Evolutionary conservation across 2,113 vertebrate species (phyloP).

Genomic region (Elgaria multicarinata): DNA sequence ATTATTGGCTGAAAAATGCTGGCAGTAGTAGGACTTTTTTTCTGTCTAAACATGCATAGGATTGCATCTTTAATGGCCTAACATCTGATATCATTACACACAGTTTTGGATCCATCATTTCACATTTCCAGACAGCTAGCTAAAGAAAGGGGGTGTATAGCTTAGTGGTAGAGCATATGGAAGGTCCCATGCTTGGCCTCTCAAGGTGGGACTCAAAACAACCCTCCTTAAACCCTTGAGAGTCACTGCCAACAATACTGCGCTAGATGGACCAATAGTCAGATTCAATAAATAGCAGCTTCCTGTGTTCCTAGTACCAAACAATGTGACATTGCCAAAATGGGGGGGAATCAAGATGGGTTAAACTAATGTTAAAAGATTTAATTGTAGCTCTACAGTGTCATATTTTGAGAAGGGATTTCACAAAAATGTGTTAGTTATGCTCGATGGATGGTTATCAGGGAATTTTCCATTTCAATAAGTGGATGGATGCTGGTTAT

Average conservation of each 20-base stretch:
- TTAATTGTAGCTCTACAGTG: neutral
- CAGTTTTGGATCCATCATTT: neutral
- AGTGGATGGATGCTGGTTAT: neutral
- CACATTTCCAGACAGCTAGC: neutral
- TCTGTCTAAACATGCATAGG: neutral
- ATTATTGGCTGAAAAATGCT: too few relatives aligned
- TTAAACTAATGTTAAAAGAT: neutral
- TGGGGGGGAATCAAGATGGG: neutral
- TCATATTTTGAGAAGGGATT: neutral
- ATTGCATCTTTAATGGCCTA: neutral
- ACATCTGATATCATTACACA: slow-evolving; percentile 14
- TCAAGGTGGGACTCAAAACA: too few relatives aligned
- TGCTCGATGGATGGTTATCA: neutral
- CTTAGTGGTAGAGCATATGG: too few relatives aligned
- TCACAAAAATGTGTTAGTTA: neutral
- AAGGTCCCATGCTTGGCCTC: too few relatives aligned
- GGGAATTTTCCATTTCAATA: neutral
- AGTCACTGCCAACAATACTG: too few relatives aligned
- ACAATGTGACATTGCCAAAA: neutral
- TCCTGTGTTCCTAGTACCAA: neutral
- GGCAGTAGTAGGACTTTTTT: too few relatives aligned
- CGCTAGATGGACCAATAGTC: too few relatives aligned
- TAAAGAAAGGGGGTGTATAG: too few relatives aligned
- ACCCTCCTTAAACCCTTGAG: too few relatives aligned
- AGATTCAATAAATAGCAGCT: too few relatives aligned